phyloP scores from a whole-genome alignment of 2,797 vertebrate genomes.

The Strix occidentalis region DNA sequence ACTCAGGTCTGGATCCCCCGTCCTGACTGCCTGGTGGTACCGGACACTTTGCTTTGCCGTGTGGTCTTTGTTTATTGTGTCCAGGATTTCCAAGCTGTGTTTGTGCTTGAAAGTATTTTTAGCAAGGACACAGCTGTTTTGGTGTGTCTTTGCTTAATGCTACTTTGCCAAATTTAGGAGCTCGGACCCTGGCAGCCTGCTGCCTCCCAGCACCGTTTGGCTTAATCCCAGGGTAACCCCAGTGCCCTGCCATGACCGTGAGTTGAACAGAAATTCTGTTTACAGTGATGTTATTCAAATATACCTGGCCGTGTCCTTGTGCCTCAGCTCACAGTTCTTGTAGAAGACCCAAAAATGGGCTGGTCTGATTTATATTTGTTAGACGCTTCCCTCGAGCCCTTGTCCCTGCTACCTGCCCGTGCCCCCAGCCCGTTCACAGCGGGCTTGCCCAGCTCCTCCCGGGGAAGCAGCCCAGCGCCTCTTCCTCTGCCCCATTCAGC shows the following conservation, averaged over 20 bases:
- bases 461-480: neutral
- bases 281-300: fast-evolving
- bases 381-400: neutral
- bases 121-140: neutral
- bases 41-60: fast-evolving
- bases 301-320: neutral
- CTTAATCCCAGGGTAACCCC: neutral
- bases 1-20: neutral
- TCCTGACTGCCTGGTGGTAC: neutral
- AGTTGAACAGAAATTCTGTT: neutral
- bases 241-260: neutral
- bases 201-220: neutral
- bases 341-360: neutral
- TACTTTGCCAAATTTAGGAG: neutral
- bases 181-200: neutral
- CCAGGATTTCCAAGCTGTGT: neutral
- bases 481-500: neutral
- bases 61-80: neutral
- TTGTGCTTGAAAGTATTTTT: neutral
- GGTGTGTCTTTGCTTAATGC: neutral
- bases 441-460: neutral
- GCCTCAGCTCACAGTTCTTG: neutral
- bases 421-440: fast-evolving
- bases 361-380: neutral
- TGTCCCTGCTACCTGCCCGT: neutral